phyloP scores from a whole-genome alignment of 1,140 invertebrate species.

The Saccostrea echinata region DNA sequence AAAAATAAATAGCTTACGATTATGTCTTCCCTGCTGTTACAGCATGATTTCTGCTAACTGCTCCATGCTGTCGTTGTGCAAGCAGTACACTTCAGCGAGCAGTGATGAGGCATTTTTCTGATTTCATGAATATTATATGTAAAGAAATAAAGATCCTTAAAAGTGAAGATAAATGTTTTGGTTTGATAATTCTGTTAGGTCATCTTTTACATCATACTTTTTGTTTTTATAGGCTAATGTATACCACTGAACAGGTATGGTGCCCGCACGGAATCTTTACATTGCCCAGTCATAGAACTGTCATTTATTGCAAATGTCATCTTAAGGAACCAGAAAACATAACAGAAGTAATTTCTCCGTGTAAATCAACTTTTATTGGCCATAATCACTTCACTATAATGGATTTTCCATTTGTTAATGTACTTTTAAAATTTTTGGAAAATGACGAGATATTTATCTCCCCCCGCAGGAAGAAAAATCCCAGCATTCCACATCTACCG shows the following conservation, averaged over 20 bases:
- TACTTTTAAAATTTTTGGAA: slow-evolving; percentile 13
- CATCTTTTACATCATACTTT: neutral
- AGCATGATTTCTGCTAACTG: too few species aligned
- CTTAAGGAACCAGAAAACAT: neutral
- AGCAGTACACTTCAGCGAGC: too few species aligned
- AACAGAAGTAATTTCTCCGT: neutral
- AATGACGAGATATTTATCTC: slow-evolving; percentile 17
- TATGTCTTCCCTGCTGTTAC: neutral
- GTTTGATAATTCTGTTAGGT: neutral
- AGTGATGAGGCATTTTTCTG: too few species aligned
- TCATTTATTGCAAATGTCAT: neutral
- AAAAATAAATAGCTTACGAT: neutral
- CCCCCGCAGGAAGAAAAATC: neutral
- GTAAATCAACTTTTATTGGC: neutral
- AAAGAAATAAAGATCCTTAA: neutral
- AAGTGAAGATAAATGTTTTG: neutral
- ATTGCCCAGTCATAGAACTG: neutral
- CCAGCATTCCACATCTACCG: neutral
- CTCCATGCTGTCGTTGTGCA: neutral
- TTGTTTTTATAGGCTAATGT: neutral
- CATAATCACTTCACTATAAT: slow-evolving; percentile 2
- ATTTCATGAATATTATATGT: neutral
- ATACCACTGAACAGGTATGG: neutral
- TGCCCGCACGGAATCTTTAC: neutral
- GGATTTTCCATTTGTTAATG: slow-evolving; percentile 28